Percentiles rank a stretch among this genome's conserved stretches.
phyloP scores from a whole-genome alignment of 2,888 invertebrate species.

The Cataglyphis albicans region DNA sequence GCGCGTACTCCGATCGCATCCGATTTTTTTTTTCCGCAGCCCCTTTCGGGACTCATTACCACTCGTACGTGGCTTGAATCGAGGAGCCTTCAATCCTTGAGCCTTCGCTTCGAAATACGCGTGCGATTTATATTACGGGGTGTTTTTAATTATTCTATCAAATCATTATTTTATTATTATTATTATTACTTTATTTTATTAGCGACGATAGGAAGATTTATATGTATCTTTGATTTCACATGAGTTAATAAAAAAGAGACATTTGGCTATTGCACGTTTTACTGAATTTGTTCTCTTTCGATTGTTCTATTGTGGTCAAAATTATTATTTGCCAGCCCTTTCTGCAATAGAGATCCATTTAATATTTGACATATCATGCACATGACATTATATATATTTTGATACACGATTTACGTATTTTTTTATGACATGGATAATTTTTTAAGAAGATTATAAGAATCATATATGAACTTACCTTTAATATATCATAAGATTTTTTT shows the following conservation, averaged over 20 bases:
- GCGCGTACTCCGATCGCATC: conserved; percentile 59
- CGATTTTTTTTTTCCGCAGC: conserved; percentile 38
- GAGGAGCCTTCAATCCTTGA: conserved; percentile 29
- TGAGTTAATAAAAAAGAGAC: too few relatives aligned
- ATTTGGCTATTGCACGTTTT: too few relatives aligned
- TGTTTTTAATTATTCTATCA: conserved; percentile 12
- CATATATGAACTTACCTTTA: neutral
- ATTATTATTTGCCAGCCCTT: too few relatives aligned
- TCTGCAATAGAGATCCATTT: too few relatives aligned
- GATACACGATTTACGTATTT: too few relatives aligned
- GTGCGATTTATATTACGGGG: conserved; percentile 19
- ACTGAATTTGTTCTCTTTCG: too few relatives aligned
- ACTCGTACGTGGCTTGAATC: conserved; percentile 1
- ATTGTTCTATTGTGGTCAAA: too few relatives aligned
- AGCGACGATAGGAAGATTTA: neutral
- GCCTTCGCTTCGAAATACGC: conserved; percentile 1
- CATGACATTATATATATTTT: too few relatives aligned
- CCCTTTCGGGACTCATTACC: conserved; percentile 48
- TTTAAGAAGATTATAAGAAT: neutral
- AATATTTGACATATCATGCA: too few relatives aligned
- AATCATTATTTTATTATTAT: neutral
- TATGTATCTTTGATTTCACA: neutral
- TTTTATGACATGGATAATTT: neutral
- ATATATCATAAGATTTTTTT: neutral
- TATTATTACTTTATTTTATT: neutral